Conservation (phyloP, 1,140 invertebrate genomes). For the Pseudomyrmex cubaensis region DNA sequence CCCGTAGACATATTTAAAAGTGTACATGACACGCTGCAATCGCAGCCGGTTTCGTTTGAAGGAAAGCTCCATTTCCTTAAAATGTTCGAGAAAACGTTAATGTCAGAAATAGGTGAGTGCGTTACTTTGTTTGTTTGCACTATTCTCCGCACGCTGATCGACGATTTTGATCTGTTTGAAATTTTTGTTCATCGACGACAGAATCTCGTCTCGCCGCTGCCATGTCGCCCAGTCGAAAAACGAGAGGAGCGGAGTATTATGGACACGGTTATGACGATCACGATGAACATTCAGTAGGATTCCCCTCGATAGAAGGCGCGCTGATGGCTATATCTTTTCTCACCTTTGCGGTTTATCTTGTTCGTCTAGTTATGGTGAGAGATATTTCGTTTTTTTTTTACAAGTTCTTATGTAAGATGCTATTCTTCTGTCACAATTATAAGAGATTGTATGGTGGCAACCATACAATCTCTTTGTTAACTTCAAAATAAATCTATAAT, state of each 20-base stretch:
- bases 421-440: not conserved
- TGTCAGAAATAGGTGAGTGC: slow-evolving; percentile 77
- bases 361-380: slow-evolving; percentile 92
- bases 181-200: slow-evolving; percentile 28
- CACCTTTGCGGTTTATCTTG: slow-evolving; percentile 93
- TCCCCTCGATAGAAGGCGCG: slow-evolving; percentile 92
- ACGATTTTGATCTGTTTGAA: not conserved
- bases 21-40: slow-evolving; percentile 80
- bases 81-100: slow-evolving; percentile 76
- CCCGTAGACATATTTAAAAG: slow-evolving; percentile 80
- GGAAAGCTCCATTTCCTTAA: slow-evolving; percentile 81
- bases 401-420: not conserved
- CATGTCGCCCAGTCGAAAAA: slow-evolving; percentile 51
- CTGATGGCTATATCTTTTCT: slow-evolving; percentile 93
- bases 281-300: slow-evolving; percentile 85
- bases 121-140: too few species aligned
- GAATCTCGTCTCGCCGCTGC: slow-evolving; percentile 61
- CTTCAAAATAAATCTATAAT: not conserved
- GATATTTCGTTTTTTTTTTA: not conserved
- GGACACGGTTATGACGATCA: slow-evolving; percentile 68
- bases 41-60: slow-evolving; percentile 73
- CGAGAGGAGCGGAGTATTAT: slow-evolving; percentile 67
- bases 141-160: not conserved
- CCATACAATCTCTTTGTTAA: too few species aligned
- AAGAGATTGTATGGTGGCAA: too few species aligned